Evolutionary conservation across 2,113 vertebrate species (phyloP).

Genomic region (Cryptomyrus ogoouensis): DNA sequence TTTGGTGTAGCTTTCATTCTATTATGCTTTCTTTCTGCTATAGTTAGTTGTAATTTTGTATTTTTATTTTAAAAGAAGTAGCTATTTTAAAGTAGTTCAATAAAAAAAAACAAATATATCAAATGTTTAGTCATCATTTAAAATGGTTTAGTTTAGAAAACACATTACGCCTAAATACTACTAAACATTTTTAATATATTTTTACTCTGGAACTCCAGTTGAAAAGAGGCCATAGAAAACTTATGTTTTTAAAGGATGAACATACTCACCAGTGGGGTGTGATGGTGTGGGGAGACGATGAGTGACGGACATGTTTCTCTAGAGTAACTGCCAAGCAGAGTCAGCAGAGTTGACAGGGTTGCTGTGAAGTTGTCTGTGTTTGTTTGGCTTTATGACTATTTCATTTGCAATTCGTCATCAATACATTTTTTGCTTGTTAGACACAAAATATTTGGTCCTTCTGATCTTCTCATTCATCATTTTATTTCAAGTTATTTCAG

Average conservation of each 20-base stretch:
- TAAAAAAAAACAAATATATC: neutral
- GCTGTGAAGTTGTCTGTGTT: neutral
- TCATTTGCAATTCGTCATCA: neutral
- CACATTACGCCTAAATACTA: neutral
- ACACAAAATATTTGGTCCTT: neutral
- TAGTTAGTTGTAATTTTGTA: neutral
- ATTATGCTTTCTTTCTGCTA: neutral
- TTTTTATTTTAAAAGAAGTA: neutral
- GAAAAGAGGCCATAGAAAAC: neutral
- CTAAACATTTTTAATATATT: neutral
- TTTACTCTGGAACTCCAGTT: neutral
- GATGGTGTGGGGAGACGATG: neutral
- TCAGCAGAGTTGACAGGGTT: neutral
- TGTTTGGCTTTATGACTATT: neutral
- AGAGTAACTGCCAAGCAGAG: neutral
- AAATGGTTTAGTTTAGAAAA: neutral
- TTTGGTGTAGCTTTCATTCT: neutral
- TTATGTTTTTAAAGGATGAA: neutral
- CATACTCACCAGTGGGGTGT: neutral
- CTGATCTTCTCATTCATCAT: neutral
- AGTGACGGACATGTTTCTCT: neutral
- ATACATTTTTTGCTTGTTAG: neutral
- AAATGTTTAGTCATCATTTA: neutral
- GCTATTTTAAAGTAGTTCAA: neutral
- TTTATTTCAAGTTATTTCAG: constrained; percentile 20